phyloP scores from a whole-genome alignment of 2,888 invertebrate species.

The Eucriotettix oculatus region DNA sequence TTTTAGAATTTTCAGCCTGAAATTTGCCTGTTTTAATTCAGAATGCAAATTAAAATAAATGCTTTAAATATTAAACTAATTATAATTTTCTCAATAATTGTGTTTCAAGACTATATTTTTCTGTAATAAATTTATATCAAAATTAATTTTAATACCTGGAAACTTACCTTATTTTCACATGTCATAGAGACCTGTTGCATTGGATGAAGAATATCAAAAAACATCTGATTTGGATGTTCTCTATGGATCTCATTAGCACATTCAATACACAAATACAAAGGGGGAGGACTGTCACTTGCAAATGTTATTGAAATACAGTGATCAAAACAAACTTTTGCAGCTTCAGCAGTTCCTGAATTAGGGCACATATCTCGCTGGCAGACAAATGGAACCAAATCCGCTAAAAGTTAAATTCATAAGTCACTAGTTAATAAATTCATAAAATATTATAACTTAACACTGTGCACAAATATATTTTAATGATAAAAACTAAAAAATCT shows the following conservation, averaged over 20 bases:
- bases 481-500: no score
- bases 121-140: neutral
- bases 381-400: slow-evolving; percentile 38
- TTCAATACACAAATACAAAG: slow-evolving; percentile 88
- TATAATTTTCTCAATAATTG: slow-evolving; percentile 1
- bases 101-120: neutral
- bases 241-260: slow-evolving; percentile 86
- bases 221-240: slow-evolving; percentile 69
- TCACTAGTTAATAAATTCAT: no score
- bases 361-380: slow-evolving; percentile 89
- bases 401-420: neutral
- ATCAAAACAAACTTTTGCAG: slow-evolving; percentile 86
- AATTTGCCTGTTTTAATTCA: no score
- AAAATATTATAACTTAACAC: no score
- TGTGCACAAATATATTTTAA: no score
- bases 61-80: no score
- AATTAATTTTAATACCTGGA: neutral
- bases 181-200: slow-evolving; percentile 90
- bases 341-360: slow-evolving; percentile 69
- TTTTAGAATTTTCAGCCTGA: no score
- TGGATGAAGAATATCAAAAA: slow-evolving; percentile 76
- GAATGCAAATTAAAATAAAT: no score
- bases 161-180: slow-evolving; percentile 78
- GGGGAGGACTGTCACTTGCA: slow-evolving; percentile 78
- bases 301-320: slow-evolving; percentile 79